Conservation (phyloP, 1,140 invertebrate species). For the Piezodorus guildinii region DNA sequence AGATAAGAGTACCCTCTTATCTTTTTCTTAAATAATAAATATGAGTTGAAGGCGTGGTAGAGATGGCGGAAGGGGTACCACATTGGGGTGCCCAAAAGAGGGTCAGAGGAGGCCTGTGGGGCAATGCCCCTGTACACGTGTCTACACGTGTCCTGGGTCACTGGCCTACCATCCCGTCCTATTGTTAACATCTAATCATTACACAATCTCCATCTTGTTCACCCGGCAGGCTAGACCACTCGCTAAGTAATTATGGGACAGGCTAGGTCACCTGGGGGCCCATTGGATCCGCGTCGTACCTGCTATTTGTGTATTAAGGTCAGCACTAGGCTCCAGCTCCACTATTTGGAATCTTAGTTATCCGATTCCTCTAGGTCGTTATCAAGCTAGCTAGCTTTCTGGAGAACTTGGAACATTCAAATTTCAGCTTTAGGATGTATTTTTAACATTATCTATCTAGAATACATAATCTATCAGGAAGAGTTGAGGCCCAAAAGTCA, state of each 20-base stretch:
- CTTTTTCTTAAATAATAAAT: constrained; percentile 1
- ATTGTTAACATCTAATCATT: constrained; percentile 1
- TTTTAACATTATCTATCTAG: too few species aligned
- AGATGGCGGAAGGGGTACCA: background rate
- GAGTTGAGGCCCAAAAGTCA: too few species aligned
- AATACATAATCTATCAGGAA: too few species aligned
- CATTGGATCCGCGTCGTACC: too few species aligned
- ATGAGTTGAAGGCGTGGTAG: background rate
- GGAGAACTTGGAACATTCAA: too few species aligned
- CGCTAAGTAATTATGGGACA: background rate
- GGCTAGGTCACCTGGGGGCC: background rate
- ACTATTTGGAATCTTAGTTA: too few species aligned
- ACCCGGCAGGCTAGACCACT: background rate
- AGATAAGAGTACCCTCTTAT: background rate
- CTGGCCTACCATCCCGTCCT: background rate
- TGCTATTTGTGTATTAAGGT: too few species aligned
- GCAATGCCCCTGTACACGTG: constrained; percentile 8
- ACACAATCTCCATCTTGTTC: constrained; percentile 1
- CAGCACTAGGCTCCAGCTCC: too few species aligned
- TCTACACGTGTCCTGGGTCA: constrained; percentile 11
- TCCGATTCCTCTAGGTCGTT: too few species aligned
- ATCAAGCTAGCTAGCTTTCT: too few species aligned
- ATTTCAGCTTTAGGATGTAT: too few species aligned
- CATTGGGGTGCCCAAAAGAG: background rate
- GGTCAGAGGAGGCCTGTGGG: background rate